A percentile compares a stretch with the other conserved stretches of the same genome.
Evolutionary conservation across 2,113 vertebrate genomes (phyloP).

Genomic region (Python bivittatus): DNA sequence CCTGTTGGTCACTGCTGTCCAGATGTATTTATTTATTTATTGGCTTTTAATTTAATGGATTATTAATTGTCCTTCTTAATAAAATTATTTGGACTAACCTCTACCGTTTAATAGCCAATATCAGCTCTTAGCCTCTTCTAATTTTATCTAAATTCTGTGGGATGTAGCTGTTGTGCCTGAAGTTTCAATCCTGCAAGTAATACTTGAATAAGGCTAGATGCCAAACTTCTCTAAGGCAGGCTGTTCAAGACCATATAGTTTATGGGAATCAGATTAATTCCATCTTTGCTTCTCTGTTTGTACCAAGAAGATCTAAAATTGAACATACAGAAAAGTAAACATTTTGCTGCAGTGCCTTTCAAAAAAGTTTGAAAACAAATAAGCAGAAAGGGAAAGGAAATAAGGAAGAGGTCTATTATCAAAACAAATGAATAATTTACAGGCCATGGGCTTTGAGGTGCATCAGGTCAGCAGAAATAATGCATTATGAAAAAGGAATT

Average conservation of each 20-base stretch:
- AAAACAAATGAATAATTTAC: constrained; percentile 72
- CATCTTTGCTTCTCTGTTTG: not conserved
- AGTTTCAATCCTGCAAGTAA: not conserved
- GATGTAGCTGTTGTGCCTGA: not conserved
- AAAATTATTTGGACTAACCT: not conserved
- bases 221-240: not conserved
- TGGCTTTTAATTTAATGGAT: not conserved
- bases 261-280: constrained; percentile 1
- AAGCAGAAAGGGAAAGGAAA: constrained; percentile 54
- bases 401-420: constrained; percentile 53
- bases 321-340: not conserved
- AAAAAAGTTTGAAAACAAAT: constrained; percentile 10
- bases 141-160: not conserved
- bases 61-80: not conserved
- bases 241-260: not conserved
- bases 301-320: not conserved
- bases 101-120: not conserved
- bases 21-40: not conserved
- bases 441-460: constrained; percentile 64
- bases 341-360: constrained; percentile 17
- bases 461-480: constrained; percentile 73
- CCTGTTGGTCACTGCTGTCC: not conserved
- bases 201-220: not conserved
- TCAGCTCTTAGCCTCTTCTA: not conserved
- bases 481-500: constrained; percentile 75